Conservation (phyloP, 2,113 vertebrate genomes). For the Zosterops lateralis region DNA sequence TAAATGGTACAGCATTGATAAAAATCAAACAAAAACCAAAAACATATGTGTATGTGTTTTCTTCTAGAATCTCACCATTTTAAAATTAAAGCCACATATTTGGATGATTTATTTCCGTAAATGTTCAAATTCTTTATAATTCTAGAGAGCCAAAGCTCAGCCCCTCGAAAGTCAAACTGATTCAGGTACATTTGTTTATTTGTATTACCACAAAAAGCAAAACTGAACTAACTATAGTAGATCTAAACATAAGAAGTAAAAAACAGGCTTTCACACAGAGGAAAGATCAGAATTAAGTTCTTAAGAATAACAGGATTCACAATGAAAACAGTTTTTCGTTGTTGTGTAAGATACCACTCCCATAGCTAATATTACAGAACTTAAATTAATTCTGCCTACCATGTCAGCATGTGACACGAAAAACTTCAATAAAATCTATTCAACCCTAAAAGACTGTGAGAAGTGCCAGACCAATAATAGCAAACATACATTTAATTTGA, state of each 20-base stretch:
- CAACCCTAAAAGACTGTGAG: neutral
- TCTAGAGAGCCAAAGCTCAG: neutral
- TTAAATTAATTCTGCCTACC: neutral
- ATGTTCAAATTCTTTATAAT: neutral
- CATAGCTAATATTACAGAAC: neutral
- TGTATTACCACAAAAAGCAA: neutral
- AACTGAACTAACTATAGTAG: neutral
- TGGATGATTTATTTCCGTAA: neutral
- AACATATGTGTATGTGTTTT: neutral
- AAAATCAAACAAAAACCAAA: neutral
- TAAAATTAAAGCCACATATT: neutral
- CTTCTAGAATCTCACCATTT: neutral
- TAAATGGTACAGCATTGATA: neutral
- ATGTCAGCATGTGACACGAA: neutral
- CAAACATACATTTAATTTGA: slow-evolving; percentile 31
- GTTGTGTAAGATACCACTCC: neutral
- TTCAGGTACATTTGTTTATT: neutral
- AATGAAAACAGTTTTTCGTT: neutral
- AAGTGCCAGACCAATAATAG: neutral
- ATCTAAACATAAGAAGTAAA: neutral
- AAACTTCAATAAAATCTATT: neutral
- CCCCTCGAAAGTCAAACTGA: neutral
- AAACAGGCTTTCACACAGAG: neutral
- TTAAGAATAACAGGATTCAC: neutral
- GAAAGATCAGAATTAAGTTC: neutral